Percentiles rank a stretch among this genome's conserved stretches.
Conservation (phyloP, 2,888 invertebrate species). For the Minunthozetes semirufus region DNA sequence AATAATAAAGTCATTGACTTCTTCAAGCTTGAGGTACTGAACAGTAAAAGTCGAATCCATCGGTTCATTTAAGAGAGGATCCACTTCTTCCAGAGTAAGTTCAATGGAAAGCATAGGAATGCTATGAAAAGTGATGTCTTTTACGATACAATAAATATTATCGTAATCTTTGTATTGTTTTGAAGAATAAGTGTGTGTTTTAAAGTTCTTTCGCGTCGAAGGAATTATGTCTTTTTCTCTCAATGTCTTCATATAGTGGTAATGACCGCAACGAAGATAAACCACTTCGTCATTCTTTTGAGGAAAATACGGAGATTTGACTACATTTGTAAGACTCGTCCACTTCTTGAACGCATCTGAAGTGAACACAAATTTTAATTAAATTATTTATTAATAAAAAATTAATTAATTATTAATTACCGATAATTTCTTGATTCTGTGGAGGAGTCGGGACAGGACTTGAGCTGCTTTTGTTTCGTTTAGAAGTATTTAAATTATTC, state of each 20-base stretch:
- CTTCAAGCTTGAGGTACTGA: constrained; percentile 93
- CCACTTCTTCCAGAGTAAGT: neutral
- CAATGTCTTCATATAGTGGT: constrained; percentile 80
- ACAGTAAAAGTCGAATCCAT: constrained; percentile 65
- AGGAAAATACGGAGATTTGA: constrained; percentile 80
- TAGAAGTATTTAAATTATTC: too few relatives aligned
- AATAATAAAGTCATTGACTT: constrained; percentile 91
- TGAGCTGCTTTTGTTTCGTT: too few relatives aligned
- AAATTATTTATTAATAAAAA: too few relatives aligned
- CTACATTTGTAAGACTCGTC: neutral
- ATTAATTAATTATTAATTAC: too few relatives aligned
- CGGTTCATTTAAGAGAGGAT: neutral
- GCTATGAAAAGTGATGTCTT: neutral
- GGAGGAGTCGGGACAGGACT: too few relatives aligned
- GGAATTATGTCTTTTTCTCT: constrained; percentile 45
- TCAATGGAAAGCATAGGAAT: neutral
- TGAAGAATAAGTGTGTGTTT: neutral
- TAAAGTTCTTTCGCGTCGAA: neutral
- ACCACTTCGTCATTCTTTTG: constrained; percentile 87
- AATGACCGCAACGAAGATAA: constrained; percentile 56
- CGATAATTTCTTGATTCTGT: too few relatives aligned
- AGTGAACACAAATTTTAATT: neutral
- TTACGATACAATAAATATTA: neutral
- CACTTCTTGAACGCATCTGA: neutral
- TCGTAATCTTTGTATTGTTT: neutral